These are phyloP conservation scores for Indicator maculatus DNA, from an alignment of 2,113 vertebrate species.

Conservation along the genomic window DNA sequence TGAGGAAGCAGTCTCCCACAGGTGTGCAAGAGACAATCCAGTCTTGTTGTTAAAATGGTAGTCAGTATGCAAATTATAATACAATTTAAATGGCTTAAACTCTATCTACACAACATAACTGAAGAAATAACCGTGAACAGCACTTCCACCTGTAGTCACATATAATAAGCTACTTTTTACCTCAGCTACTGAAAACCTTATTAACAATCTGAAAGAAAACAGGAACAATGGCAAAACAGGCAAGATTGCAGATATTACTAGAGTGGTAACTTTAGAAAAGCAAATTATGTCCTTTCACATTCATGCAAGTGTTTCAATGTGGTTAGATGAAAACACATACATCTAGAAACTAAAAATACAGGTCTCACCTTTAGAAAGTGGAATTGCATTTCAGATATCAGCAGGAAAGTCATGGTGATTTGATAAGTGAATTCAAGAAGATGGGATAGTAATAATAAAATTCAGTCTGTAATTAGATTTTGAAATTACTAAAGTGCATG, in stretches of 20 bases:
- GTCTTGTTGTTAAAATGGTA: not conserved
- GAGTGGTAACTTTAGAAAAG: not conserved
- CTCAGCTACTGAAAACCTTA: not conserved
- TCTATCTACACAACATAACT: not conserved
- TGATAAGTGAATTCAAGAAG: not conserved
- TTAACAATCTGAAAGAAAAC: not conserved
- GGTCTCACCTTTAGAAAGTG: not conserved
- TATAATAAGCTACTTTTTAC: not conserved
- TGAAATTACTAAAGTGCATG: not conserved
- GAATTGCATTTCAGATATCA: not conserved
- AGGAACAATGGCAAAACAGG: not conserved
- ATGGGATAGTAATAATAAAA: not conserved
- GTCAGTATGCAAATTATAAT: not conserved
- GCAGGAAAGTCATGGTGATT: not conserved
- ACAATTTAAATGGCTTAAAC: not conserved
- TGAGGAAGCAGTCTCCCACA: no score
- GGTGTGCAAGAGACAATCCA: rapidly evolving
- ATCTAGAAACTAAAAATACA: not conserved
- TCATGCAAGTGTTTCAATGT: not conserved
- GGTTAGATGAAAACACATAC: not conserved
- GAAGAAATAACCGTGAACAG: not conserved
- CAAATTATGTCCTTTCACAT: not conserved
- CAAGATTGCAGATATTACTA: not conserved
- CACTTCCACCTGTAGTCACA: not conserved
- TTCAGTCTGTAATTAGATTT: not conserved